Percentiles rank a stretch among this genome's conserved stretches.
Evolutionary conservation across 2,113 vertebrate genomes (phyloP).

Genomic region (Tachycineta bicolor): DNA sequence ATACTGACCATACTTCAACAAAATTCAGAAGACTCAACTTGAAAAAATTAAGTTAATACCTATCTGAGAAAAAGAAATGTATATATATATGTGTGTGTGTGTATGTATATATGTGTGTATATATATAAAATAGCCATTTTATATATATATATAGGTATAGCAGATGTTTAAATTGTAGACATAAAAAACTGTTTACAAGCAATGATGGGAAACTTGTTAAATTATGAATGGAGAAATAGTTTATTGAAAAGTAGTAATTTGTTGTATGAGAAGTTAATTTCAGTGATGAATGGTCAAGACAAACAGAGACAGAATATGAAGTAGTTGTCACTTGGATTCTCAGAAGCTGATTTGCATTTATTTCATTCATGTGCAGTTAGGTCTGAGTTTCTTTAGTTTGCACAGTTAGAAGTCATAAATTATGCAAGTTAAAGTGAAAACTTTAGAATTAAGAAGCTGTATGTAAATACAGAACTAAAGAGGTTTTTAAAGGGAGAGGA

Average conservation of each 20-base stretch:
- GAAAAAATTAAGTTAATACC: neutral
- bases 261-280: neutral
- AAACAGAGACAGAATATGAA: neutral
- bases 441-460: neutral
- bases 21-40: neutral
- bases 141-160: neutral
- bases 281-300: neutral
- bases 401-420: neutral
- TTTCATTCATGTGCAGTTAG: neutral
- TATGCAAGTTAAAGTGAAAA: neutral
- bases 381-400: neutral
- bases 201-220: neutral
- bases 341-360: neutral
- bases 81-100: neutral
- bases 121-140: no score
- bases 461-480: neutral
- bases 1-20: neutral
- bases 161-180: neutral
- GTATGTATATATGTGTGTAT: no score
- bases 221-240: neutral
- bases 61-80: neutral
- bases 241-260: neutral
- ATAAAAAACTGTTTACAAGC: neutral
- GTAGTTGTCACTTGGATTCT: neutral
- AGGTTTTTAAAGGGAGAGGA: neutral